phyloP scores from a whole-genome alignment of 2,113 vertebrate genomes.

The Tautogolabrus adspersus region DNA sequence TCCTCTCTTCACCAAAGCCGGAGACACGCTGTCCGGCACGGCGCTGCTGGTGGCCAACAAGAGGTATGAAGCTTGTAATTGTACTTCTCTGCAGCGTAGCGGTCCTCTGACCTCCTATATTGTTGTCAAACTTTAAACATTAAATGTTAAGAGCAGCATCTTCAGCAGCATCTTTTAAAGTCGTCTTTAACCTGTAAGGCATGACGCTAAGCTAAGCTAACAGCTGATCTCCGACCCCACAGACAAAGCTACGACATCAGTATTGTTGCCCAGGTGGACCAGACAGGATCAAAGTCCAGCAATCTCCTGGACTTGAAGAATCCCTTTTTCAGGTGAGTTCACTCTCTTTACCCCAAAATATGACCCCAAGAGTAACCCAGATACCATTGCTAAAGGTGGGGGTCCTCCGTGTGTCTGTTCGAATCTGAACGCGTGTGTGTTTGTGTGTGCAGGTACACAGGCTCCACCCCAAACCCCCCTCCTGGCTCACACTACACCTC shows the following conservation, averaged over 20 bases:
- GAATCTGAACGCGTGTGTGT: conserved; percentile 20
- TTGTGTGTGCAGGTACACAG: conserved; percentile 88
- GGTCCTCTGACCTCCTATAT: not conserved
- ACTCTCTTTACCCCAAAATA: not conserved
- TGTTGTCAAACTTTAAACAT: not conserved
- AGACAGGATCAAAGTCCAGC: conserved; percentile 96
- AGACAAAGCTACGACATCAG: conserved; percentile 98
- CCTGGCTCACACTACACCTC: conserved; percentile 94
- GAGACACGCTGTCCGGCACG: conserved; percentile 95
- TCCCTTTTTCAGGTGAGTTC: conserved; percentile 92
- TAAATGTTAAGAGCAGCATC: too few species aligned
- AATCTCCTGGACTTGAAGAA: conserved; percentile 97
- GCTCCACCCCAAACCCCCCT: conserved; percentile 90
- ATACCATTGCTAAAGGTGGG: too few species aligned
- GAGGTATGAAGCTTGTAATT: conserved; percentile 79
- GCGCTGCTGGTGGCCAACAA: conserved; percentile 93
- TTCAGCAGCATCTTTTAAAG: too few species aligned
- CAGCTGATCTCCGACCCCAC: conserved; percentile 21
- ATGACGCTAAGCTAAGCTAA: not conserved
- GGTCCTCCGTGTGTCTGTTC: not conserved
- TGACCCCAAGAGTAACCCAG: not conserved
- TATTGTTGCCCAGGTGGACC: conserved; percentile 96
- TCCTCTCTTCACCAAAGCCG: conserved; percentile 94
- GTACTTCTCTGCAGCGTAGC: too few species aligned
- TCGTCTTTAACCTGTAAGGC: too few species aligned